Conservation (phyloP, 2,888 invertebrate species). For the Nezara viridula region DNA sequence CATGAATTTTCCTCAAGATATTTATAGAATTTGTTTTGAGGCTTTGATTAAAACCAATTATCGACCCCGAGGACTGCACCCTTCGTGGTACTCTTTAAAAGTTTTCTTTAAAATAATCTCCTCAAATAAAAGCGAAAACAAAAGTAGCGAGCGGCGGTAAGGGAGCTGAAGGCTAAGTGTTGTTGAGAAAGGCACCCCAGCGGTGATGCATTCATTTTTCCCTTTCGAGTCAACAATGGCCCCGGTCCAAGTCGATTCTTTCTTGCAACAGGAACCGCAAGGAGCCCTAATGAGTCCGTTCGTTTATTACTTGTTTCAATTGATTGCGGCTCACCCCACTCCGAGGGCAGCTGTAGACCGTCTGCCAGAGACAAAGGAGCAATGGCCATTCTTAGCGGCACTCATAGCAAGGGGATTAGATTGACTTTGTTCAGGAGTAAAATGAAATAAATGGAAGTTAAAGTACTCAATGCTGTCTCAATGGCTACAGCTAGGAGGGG, state of each 20-base stretch:
- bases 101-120: not conserved
- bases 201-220: conserved; percentile 53
- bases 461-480: conserved; percentile 38
- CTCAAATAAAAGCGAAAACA: not conserved
- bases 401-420: conserved; percentile 39
- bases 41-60: not conserved
- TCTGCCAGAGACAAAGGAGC: not conserved
- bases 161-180: conserved; percentile 1
- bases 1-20: not conserved
- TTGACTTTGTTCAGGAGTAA: conserved; percentile 35
- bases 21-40: not conserved
- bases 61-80: not conserved
- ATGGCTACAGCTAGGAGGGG: conserved; percentile 15
- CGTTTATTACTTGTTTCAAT: conserved; percentile 59
- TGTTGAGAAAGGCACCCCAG: conserved; percentile 35
- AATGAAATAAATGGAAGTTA: conserved; percentile 48
- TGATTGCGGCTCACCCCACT: conserved; percentile 52
- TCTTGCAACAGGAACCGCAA: conserved; percentile 13
- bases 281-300: conserved; percentile 54
- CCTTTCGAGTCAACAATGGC: conserved; percentile 43
- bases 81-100: not conserved
- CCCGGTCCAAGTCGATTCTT: not conserved
- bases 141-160: not conserved
- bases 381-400: conserved; percentile 33
- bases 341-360: conserved; percentile 49